phyloP scores from a whole-genome alignment of 2,797 vertebrate genomes.

The Cryptoprocta ferox region DNA sequence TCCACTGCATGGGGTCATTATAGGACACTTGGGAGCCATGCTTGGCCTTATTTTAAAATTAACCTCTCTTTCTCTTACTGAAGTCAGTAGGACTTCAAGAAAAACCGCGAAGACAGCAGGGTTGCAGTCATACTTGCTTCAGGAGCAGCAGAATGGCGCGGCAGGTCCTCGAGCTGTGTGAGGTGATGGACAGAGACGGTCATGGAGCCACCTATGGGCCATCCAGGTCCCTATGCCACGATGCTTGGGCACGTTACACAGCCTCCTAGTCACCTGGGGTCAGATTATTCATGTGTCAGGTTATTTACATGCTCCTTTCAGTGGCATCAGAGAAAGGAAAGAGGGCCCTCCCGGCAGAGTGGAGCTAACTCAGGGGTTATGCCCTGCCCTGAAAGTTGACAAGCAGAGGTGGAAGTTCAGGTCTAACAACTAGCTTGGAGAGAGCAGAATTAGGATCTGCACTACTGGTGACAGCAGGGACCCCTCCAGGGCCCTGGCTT shows the following conservation, averaged over 20 bases:
- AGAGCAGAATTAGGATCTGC: background rate
- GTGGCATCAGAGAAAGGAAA: background rate
- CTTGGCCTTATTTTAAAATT: constrained; percentile 65
- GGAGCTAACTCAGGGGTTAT: background rate
- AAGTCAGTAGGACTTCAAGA: background rate
- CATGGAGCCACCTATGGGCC: background rate
- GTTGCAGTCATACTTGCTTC: background rate
- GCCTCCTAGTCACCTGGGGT: background rate
- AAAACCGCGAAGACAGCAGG: background rate
- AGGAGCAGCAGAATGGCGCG: background rate
- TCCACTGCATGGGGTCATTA: constrained; percentile 74
- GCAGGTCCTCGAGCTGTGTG: background rate
- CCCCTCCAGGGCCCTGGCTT: background rate
- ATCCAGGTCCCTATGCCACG: background rate
- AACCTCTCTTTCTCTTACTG: background rate
- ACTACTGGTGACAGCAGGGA: background rate
- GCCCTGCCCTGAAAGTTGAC: background rate
- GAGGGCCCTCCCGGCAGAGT: background rate
- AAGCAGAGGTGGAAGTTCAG: background rate
- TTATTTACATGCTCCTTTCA: background rate
- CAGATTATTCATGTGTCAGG: background rate
- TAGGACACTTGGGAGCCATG: constrained; percentile 37
- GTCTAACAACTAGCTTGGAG: background rate
- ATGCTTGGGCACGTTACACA: background rate
- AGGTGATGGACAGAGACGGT: background rate